These are phyloP conservation scores for Euspilapteryx auroguttella DNA, from an alignment of 2,888 invertebrate genomes.

Conservation along the genomic window DNA sequence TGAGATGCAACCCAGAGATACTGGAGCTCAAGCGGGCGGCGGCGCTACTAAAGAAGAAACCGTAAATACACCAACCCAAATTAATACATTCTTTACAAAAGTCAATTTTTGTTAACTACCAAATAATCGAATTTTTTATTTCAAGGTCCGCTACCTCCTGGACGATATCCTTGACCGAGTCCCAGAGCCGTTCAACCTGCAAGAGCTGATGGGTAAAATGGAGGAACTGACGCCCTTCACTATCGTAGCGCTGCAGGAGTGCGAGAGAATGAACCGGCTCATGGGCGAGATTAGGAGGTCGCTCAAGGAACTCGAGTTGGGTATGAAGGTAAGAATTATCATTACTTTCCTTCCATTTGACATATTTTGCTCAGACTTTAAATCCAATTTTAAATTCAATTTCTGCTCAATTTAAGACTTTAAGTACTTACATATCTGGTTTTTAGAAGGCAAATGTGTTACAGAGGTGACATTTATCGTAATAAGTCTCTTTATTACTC, in stretches of 20 bases:
- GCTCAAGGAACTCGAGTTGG: conserved; percentile 82
- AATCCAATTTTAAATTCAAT: no score
- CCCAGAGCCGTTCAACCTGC: conserved; percentile 85
- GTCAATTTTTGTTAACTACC: no score
- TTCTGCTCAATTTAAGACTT: no score
- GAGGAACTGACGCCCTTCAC: conserved; percentile 91
- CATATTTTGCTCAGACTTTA: no score
- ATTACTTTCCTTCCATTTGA: no score
- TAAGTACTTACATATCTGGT: no score
- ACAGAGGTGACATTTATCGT: no score
- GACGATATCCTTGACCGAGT: conserved; percentile 89
- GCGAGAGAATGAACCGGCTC: conserved; percentile 91
- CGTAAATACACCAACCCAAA: conserved; percentile 48
- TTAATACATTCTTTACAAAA: no score
- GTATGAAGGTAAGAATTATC: conserved; percentile 69
- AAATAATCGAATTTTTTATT: no score
- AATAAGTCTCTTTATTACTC: no score
- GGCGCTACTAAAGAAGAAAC: conserved; percentile 82
- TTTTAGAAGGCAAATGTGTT: no score
- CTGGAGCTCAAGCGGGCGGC: conserved; percentile 69
- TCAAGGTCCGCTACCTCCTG: conserved; percentile 70
- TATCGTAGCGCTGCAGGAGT: conserved; percentile 91
- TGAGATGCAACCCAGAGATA: conserved; percentile 87
- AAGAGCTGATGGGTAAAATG: conserved; percentile 81
- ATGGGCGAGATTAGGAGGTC: conserved; percentile 81